These are phyloP conservation scores for Harpagoxenus sublaevis DNA, from an alignment of 2,888 invertebrate genomes.

Conservation along the genomic window DNA sequence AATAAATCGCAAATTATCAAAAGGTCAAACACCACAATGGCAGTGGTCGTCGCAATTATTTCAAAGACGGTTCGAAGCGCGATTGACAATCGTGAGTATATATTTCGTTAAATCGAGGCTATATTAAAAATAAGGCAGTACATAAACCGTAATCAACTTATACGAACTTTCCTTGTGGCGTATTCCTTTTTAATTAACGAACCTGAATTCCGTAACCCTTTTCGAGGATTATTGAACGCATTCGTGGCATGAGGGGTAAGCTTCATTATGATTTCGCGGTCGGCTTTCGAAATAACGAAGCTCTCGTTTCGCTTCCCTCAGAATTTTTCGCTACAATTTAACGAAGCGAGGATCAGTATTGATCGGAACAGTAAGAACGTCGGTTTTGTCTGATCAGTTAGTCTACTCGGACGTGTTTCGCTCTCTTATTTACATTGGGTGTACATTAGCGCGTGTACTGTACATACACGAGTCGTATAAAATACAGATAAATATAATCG, in stretches of 20 bases:
- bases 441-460: background rate
- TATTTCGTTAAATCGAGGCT: constrained; percentile 8
- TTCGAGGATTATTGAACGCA: constrained; percentile 26
- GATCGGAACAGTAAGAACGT: constrained; percentile 8
- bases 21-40: constrained; percentile 54
- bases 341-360: background rate
- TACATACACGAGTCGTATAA: constrained; percentile 19
- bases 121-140: constrained; percentile 38
- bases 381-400: constrained; percentile 18
- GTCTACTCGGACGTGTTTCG: constrained; percentile 31
- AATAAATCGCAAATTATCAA: constrained; percentile 49
- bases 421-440: constrained; percentile 40
- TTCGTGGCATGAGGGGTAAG: constrained; percentile 19
- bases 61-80: constrained; percentile 18
- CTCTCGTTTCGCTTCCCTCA: background rate
- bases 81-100: constrained; percentile 12
- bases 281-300: background rate
- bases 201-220: background rate
- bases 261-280: constrained; percentile 25
- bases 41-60: constrained; percentile 52
- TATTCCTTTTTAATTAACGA: background rate
- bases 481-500: constrained; percentile 23
- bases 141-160: constrained; percentile 32
- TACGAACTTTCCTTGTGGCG: background rate
- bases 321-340: constrained; percentile 12